These are phyloP conservation scores for Drosophila pseudoananassae DNA, from an alignment of 1,140 invertebrate species.

Conservation along the genomic window DNA sequence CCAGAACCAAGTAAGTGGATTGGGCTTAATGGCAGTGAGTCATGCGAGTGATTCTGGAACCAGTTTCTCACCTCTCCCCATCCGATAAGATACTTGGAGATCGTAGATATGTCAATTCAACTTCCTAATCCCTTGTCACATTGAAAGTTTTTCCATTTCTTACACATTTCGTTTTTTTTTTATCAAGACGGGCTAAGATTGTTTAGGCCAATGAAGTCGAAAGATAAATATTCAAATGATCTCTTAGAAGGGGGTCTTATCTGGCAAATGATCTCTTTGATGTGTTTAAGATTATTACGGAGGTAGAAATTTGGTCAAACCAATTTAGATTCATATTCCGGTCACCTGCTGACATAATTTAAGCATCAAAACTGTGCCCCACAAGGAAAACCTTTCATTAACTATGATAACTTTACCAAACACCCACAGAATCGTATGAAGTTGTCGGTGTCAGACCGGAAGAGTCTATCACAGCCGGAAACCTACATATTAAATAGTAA, in stretches of 20 bases:
- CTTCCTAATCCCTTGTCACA: constrained; percentile 68
- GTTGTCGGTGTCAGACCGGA: constrained; percentile 35
- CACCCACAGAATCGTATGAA: constrained; percentile 54
- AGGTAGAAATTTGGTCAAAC: constrained; percentile 12
- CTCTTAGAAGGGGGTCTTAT: constrained; percentile 17
- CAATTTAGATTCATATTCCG: constrained; percentile 2
- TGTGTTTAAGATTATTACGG: constrained; percentile 12
- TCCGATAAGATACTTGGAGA: constrained; percentile 46
- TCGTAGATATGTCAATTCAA: constrained; percentile 62
- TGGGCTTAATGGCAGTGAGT: constrained; percentile 33
- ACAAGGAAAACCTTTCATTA: constrained; percentile 12
- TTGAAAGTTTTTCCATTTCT: constrained; percentile 46
- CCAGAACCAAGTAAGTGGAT: constrained; percentile 23
- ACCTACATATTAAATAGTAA: constrained; percentile 14
- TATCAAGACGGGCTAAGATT: constrained; percentile 17
- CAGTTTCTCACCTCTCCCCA: constrained; percentile 49
- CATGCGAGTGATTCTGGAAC: constrained; percentile 35
- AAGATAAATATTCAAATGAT: constrained; percentile 36
- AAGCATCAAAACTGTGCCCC: not conserved
- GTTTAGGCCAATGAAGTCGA: constrained; percentile 10
- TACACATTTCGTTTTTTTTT: constrained; percentile 24
- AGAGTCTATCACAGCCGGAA: constrained; percentile 35
- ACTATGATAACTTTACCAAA: constrained; percentile 6
- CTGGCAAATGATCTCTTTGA: constrained; percentile 35
- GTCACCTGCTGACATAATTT: constrained; percentile 20